A percentile compares a stretch with the other conserved stretches of the same genome.
phyloP scores from a whole-genome alignment of 1,140 invertebrate genomes.

The Drosophila baimaii region DNA sequence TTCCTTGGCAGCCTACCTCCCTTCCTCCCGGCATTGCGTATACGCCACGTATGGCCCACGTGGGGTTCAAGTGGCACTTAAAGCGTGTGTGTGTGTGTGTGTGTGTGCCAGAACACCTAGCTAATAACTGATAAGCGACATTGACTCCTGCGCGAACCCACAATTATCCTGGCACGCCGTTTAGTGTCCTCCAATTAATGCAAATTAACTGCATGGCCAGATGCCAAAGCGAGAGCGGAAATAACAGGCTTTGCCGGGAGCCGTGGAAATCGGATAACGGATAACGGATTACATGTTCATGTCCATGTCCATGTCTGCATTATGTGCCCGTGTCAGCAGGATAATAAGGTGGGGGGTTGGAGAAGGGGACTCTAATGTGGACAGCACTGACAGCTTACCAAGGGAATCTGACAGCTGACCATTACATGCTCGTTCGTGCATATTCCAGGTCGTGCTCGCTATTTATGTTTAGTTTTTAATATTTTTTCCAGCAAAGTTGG shows the following conservation, averaged over 20 bases:
- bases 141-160: conserved; percentile 29
- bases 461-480: background rate
- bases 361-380: background rate
- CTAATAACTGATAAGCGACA: background rate
- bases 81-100: background rate
- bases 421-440: too few species aligned
- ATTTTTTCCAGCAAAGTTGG: too few species aligned
- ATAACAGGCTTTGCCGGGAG: background rate
- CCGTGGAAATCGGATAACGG: background rate
- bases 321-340: background rate
- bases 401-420: conserved; percentile 1
- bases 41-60: conserved; percentile 32
- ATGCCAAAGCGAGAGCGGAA: background rate
- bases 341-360: too few species aligned
- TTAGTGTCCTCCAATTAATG: conserved; percentile 48
- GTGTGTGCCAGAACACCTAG: too few species aligned
- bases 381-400: conserved; percentile 3
- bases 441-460: background rate
- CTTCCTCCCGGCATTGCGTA: conserved; percentile 11
- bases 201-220: conserved; percentile 28
- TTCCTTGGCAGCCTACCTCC: conserved; percentile 3
- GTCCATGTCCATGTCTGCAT: background rate
- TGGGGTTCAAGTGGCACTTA: background rate
- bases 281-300: conserved; percentile 7
- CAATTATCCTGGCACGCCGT: conserved; percentile 25